Conservation (phyloP, 1,140 invertebrate genomes). For the Sycophila sp. region DNA sequence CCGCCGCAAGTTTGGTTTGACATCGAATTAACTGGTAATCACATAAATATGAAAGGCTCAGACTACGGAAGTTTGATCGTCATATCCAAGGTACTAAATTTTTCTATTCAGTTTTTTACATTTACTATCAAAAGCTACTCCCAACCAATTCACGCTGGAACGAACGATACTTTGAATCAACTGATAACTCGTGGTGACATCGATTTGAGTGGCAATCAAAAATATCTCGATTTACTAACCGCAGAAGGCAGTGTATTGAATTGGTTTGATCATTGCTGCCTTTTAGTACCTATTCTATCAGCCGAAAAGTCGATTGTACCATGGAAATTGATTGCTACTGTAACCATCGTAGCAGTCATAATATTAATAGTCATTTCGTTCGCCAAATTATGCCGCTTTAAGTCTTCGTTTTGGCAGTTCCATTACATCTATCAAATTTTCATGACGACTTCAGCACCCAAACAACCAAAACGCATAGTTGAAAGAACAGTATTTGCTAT, state of each 20-base stretch:
- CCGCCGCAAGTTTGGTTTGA: neutral
- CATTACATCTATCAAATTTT: constrained; percentile 18
- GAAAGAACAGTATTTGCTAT: constrained; percentile 4
- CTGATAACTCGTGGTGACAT: neutral
- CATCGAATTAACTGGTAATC: neutral
- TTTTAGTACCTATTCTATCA: constrained; percentile 9
- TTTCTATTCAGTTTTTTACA: neutral
- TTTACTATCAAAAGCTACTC: neutral
- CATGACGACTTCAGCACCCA: neutral
- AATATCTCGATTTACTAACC: neutral
- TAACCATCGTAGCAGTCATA: neutral
- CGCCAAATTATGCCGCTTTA: neutral
- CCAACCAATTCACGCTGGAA: neutral
- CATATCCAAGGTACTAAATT: neutral
- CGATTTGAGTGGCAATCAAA: constrained; percentile 9
- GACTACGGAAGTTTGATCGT: neutral
- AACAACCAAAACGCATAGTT: neutral
- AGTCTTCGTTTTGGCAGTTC: neutral
- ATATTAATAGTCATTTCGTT: neutral
- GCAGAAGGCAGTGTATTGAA: neutral
- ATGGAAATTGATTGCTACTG: too few relatives aligned
- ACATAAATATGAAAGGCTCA: neutral
- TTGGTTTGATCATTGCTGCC: neutral
- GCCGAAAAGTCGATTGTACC: neutral
- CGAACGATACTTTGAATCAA: neutral